A percentile compares a stretch with the other conserved stretches of the same genome.
Conservation (phyloP, 2,797 vertebrate species). For the Urosaurus nigricauda region DNA sequence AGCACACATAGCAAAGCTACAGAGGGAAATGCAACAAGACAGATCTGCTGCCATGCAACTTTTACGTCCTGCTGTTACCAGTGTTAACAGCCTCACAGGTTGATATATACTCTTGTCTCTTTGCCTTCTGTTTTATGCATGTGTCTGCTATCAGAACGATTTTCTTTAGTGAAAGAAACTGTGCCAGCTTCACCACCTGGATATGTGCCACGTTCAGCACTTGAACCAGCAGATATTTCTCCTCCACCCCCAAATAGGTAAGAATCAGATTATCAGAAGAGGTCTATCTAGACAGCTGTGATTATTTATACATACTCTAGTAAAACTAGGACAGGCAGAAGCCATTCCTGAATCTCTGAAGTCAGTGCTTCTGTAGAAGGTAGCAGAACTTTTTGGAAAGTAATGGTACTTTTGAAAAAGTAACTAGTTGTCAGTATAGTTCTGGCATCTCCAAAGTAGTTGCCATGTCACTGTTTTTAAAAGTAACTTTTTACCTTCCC, state of each 20-base stretch:
- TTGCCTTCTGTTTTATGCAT: conserved; percentile 38
- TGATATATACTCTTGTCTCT: background rate
- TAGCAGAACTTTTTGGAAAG: background rate
- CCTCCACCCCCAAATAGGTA: background rate
- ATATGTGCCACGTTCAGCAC: background rate
- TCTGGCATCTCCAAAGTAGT: too few species aligned
- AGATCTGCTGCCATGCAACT: conserved; percentile 25
- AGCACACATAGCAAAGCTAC: conserved; percentile 18
- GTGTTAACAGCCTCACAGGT: conserved; percentile 31
- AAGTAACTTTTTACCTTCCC: too few species aligned
- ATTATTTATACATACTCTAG: background rate
- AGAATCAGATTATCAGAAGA: background rate
- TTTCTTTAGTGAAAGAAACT: conserved; percentile 43
- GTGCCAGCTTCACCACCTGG: background rate
- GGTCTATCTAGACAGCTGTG: background rate
- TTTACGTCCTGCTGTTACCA: conserved; percentile 19
- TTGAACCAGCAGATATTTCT: too few species aligned
- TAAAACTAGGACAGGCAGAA: background rate
- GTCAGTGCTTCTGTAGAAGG: background rate
- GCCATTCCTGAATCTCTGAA: too few species aligned
- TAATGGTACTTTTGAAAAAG: background rate
- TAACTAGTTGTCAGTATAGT: background rate
- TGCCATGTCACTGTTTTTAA: too few species aligned
- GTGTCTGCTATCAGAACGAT: conserved; percentile 34
- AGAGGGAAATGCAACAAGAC: conserved; percentile 15